Percentiles rank a stretch among this genome's conserved stretches.
Conservation (phyloP, 2,113 vertebrate species). For the Turdus rufiventris region DNA sequence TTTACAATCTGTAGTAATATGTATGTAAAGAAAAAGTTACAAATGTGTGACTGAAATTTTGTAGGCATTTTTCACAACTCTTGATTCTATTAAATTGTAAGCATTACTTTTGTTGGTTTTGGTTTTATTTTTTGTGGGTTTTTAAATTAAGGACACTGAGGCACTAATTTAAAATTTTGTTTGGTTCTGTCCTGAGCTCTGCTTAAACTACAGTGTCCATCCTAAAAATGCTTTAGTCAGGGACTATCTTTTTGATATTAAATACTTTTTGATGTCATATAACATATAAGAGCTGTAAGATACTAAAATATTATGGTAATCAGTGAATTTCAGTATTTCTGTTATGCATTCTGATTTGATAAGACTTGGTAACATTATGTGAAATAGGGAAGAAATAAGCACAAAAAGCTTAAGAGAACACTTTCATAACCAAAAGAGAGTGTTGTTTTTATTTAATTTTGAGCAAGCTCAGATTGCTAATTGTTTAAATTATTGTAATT, state of each 20-base stretch:
- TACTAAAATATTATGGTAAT: not conserved
- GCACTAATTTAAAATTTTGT: accelerated
- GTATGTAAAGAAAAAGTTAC: not conserved
- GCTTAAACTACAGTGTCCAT: not conserved
- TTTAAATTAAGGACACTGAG: not conserved
- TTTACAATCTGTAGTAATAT: not conserved
- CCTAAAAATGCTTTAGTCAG: not conserved
- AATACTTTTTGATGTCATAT: not conserved
- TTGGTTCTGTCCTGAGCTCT: not conserved
- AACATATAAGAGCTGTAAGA: not conserved
- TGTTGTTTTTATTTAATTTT: not conserved
- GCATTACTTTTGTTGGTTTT: not conserved
- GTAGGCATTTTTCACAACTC: not conserved
- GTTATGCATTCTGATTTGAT: not conserved
- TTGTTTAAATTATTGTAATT: not conserved
- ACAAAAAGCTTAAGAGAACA: not conserved
- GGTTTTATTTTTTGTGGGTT: not conserved
- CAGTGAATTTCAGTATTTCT: not conserved
- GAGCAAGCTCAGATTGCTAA: not conserved
- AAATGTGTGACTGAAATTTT: not conserved
- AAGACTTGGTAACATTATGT: not conserved
- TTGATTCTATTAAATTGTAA: not conserved
- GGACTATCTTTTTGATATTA: not conserved
- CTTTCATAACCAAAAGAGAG: not conserved
- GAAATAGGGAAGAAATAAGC: not conserved